These are phyloP conservation scores for Muschampia staudingeri DNA, from an alignment of 2,888 invertebrate species.

Conservation along the genomic window DNA sequence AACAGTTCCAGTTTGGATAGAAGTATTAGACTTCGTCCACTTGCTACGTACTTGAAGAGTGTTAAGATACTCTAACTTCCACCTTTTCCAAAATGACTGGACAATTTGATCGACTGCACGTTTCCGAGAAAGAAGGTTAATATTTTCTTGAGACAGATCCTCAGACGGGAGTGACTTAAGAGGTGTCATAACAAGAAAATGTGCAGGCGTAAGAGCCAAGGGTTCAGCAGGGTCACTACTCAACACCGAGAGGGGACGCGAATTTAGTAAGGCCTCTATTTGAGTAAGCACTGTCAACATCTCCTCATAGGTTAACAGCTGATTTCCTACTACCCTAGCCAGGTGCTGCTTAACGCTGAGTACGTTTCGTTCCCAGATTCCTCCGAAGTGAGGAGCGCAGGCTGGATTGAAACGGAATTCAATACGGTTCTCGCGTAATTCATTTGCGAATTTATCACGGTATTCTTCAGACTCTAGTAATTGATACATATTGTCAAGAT, in stretches of 20 bases:
- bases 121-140: conserved; percentile 18
- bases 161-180: conserved; percentile 41
- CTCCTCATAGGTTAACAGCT: conserved; percentile 54
- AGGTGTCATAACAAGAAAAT: conserved; percentile 47
- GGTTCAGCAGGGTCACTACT: conserved; percentile 50
- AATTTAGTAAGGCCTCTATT: conserved; percentile 51
- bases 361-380: conserved; percentile 48
- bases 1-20: conserved; percentile 36
- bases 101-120: conserved; percentile 39
- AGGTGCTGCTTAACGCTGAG: conserved; percentile 53
- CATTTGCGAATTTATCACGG: conserved; percentile 17
- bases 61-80: conserved; percentile 50
- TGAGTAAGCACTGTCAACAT: conserved; percentile 39
- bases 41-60: conserved; percentile 47
- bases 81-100: conserved; percentile 47
- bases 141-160: conserved; percentile 11
- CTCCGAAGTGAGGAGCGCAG: conserved; percentile 46
- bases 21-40: conserved; percentile 33
- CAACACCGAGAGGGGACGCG: conserved; percentile 49
- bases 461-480: conserved; percentile 29
- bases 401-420: conserved; percentile 42
- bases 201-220: conserved; percentile 51
- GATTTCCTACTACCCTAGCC: conserved; percentile 42
- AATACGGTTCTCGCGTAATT: conserved; percentile 35
- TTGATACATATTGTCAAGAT: conserved; percentile 18